Conservation (phyloP, 2,797 vertebrate genomes). For the Urosaurus nigricauda region DNA sequence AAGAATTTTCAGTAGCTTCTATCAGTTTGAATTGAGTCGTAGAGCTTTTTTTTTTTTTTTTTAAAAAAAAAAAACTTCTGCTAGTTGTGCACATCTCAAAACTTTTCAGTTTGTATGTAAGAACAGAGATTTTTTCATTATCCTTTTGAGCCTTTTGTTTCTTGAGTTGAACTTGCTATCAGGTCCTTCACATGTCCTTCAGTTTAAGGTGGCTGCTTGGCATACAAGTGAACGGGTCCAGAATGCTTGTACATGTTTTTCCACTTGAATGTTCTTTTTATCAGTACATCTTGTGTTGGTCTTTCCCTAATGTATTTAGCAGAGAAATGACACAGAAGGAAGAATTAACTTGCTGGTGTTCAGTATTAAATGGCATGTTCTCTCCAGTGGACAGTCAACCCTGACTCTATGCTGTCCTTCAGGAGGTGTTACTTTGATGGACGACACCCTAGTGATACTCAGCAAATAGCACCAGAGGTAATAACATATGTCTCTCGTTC, state of each 20-base stretch:
- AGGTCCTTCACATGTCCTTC: slow-evolving; percentile 46
- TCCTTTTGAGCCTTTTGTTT: slow-evolving; percentile 53
- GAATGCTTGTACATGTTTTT: slow-evolving; percentile 41
- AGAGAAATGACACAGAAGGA: slow-evolving; percentile 26
- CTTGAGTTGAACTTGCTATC: slow-evolving; percentile 45
- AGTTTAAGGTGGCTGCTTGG: slow-evolving; percentile 36
- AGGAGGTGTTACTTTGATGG: neutral
- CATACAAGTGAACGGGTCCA: slow-evolving; percentile 23
- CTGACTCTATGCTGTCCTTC: slow-evolving; percentile 30
- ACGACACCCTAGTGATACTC: neutral
- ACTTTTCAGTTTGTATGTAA: slow-evolving; percentile 56
- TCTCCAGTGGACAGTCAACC: neutral
- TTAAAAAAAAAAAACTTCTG: slow-evolving; percentile 4
- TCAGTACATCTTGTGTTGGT: slow-evolving; percentile 47
- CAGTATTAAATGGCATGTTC: slow-evolving; percentile 39
- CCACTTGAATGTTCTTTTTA: slow-evolving; percentile 31
- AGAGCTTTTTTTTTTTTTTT: neutral
- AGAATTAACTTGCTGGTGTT: slow-evolving; percentile 16
- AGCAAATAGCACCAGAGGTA: neutral
- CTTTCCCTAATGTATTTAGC: slow-evolving; percentile 20
- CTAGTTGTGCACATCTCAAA: neutral
- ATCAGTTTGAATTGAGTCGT: neutral
- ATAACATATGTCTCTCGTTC: slow-evolving; percentile 7
- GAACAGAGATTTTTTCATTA: slow-evolving; percentile 59
- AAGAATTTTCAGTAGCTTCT: neutral